Evolutionary conservation across 2,888 invertebrate genomes (phyloP), one percentile per base, ranked within the genome.

Genomic region (Stenodera caucasica): DNA sequence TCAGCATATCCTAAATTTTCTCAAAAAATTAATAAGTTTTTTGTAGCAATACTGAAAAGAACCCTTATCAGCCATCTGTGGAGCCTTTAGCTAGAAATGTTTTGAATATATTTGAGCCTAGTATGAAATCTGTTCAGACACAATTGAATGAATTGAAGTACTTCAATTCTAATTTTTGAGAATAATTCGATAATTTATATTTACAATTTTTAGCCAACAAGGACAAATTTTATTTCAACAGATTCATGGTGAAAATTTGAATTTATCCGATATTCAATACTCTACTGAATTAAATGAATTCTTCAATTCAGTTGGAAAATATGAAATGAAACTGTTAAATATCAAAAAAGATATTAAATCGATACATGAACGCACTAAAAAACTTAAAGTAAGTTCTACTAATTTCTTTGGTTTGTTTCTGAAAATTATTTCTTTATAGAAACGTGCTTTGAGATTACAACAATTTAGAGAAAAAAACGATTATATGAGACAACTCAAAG

Each of bases 71-170:
- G 8, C 0, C 18, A 18, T 14, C 18, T 33, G 54, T 54, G 3
- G 26, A n/a, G n/a, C 35, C 21, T 6, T n/a, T 54, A 37, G 14
- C 40, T 23, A 11, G 40, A 2, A 40, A 26, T 32, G 15, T 40
- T 7, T 54, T 54, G 14, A 54, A 37, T 29, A 11, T 26, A 6
- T 40, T 37, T 29, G 54, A 54, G 6, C 54, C 54, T 2, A 21
- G 40, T 37, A 23, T 54, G 9, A 54, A 18, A 29, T 40, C 14
- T 26, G 8, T 54, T 26, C 37, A 54, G 26, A n/a, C 18, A 8
- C 37, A 35, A n/a, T 54, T 54, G 40, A 54, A 54, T 35, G 54
- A 54, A 26, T 14, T 54, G 3, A 54, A 23, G 54, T 54, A 37
- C n/a, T n/a, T n/a, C n/a, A n/a, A n/a, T n/a, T n/a, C n/a, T n/a